A percentile compares a stretch with the other conserved stretches of the same genome.
Evolutionary conservation across 2,797 vertebrate species (phyloP).

Genomic region (Aselliscus stoliczkanus): DNA sequence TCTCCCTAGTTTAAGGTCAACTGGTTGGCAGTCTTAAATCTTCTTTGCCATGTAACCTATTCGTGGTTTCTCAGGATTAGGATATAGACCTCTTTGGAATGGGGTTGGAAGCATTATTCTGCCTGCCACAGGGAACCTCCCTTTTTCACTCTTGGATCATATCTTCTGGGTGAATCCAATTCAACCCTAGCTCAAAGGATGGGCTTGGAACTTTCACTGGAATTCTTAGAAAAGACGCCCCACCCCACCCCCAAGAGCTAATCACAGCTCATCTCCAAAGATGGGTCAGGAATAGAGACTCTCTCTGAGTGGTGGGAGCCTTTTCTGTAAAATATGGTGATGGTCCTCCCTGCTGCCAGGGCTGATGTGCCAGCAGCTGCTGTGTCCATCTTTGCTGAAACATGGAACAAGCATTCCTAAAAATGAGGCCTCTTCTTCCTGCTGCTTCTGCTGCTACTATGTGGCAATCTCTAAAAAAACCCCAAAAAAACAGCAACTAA

Average conservation of each 20-base stretch:
- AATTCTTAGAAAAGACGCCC: not conserved
- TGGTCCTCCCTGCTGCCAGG: not conserved
- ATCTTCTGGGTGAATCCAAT: not conserved
- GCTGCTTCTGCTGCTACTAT: not conserved
- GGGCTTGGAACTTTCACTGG: not conserved
- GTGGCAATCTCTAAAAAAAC: not conserved
- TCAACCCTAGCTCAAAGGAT: not conserved
- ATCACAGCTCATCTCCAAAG: not conserved
- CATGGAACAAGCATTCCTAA: not conserved
- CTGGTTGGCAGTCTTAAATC: not conserved
- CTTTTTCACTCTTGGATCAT: not conserved
- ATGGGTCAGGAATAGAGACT: not conserved
- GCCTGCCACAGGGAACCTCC: not conserved
- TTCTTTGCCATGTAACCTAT: not conserved
- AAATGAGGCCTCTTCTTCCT: not conserved
- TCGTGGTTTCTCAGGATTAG: not conserved
- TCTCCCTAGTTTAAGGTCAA: not conserved
- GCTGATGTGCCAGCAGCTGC: not conserved
- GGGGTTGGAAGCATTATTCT: not conserved
- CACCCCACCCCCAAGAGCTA: not conserved
- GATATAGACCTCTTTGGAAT: not conserved
- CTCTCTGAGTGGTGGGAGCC: not conserved
- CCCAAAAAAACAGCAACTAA: not conserved
- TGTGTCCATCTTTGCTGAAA: not conserved
- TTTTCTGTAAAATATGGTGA: not conserved